Base-by-base conservation (phyloP, 2,797 vertebrate species). In the Labroides dimidiatus region DNA sequence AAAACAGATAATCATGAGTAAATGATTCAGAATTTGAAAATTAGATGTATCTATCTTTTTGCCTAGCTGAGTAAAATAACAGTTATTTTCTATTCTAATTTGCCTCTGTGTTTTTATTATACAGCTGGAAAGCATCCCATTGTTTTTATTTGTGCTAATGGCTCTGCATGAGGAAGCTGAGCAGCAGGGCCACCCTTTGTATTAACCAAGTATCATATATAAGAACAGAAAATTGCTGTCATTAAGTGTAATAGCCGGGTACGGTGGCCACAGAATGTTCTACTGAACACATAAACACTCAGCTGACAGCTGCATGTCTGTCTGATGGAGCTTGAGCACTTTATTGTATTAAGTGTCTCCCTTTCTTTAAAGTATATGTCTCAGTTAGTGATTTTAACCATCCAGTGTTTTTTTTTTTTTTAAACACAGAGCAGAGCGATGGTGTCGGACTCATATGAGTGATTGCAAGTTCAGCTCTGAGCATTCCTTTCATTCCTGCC, bases 401-500 rank as follows among this genome's bases (percentile, higher is more conserved):
- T 72, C 43, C 48, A 54, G 85, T 80, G 86, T 87, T 89, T 6
- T 87, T 89, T 1, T 9, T 9, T 9, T 33, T 33, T 33, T 33
- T 8, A 33, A 33, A 33, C 30, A 6, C 30, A 33, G 8, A 9
- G 30, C 30, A 33, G 49, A 71, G 63, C 56, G 51, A 67, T 56
- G 53, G 69, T 66, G 52, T 63, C 53, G 39, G 53, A 51, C 71
- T 33, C 39, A 37, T 44, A 17, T 52, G 62, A 53, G 51, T 48
- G 47, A 69, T 42, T 33, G 45, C 59, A 42, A 58, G 49, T 61
- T 78, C 49, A 73, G 51, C 57, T 80, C 50, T 23, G 24, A 82
- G 73, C 90, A 93, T 94, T 93, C 89, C 86, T 78, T 50, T 82
- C 87, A 90, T 93, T 93, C 91, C 92, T 86, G 63, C 84, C 72